Conservation (phyloP, 2,113 vertebrate genomes). For the Propithecus coquereli region DNA sequence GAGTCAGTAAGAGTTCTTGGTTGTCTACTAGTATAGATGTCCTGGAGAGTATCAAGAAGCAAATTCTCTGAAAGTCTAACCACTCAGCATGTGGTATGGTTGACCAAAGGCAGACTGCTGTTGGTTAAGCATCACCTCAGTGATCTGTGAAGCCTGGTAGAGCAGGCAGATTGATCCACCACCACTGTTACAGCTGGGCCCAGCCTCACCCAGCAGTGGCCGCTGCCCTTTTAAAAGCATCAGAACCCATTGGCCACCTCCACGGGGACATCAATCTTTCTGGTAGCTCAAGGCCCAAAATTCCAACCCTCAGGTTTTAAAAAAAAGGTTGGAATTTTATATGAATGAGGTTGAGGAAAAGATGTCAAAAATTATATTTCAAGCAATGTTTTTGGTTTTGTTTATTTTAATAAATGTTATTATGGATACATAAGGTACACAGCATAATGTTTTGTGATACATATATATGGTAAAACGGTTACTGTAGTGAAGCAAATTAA, state of each 20-base stretch:
- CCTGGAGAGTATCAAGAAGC: not conserved
- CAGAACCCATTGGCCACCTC: rapidly evolving
- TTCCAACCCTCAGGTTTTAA: not conserved
- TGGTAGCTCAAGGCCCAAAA: not conserved
- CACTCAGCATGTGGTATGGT: rapidly evolving
- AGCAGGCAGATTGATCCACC: rapidly evolving
- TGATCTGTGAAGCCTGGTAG: rapidly evolving
- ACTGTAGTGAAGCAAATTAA: not conserved
- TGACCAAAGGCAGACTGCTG: not conserved
- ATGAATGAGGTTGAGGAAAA: not conserved
- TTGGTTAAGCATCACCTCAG: not conserved
- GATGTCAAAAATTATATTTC: not conserved
- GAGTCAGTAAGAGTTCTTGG: not conserved
- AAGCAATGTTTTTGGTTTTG: not conserved
- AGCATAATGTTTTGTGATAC: not conserved
- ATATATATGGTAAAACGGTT: not conserved
- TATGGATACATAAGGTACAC: not conserved
- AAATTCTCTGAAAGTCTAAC: not conserved
- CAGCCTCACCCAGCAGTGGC: rapidly evolving
- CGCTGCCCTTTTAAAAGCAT: not conserved
- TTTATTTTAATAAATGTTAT: not conserved
- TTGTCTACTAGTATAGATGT: not conserved
- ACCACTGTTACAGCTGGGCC: not conserved
- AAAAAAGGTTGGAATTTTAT: not conserved
- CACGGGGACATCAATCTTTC: too few relatives aligned